phyloP scores from a whole-genome alignment of 2,888 invertebrate species.

The Celastrina argiolus region DNA sequence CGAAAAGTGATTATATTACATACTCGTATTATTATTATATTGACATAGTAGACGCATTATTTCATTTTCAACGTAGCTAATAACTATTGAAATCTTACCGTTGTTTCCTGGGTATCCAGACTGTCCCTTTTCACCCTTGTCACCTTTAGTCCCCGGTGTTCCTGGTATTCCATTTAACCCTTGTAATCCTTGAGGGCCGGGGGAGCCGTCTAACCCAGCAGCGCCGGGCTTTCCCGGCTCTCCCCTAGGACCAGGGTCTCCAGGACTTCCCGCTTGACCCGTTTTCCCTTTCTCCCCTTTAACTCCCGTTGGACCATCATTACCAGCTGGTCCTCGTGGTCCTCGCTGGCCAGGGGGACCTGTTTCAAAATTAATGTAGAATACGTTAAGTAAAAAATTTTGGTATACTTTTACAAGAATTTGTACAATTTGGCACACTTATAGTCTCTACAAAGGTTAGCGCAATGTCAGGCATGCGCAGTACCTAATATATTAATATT shows the following conservation, averaged over 20 bases:
- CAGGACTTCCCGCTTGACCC: neutral
- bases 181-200: neutral
- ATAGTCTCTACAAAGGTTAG: too few relatives aligned
- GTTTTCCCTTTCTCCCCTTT: neutral
- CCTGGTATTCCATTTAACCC: neutral
- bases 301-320: neutral
- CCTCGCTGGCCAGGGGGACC: neutral
- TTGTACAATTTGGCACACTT: too few relatives aligned
- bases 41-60: too few relatives aligned
- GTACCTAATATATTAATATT: too few relatives aligned
- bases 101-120: neutral
- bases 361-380: neutral
- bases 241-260: neutral
- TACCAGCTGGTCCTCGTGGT: neutral
- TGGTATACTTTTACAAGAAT: too few relatives aligned
- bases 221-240: neutral
- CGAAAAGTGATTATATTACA: too few relatives aligned
- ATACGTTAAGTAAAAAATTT: too few relatives aligned
- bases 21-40: too few relatives aligned
- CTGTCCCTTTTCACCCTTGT: constrained; percentile 1
- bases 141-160: neutral
- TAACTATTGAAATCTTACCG: neutral
- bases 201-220: neutral
- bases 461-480: too few relatives aligned
- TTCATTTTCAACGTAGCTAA: too few relatives aligned